Conservation (phyloP, 1,140 invertebrate species). For the Heliothis subflexa region DNA sequence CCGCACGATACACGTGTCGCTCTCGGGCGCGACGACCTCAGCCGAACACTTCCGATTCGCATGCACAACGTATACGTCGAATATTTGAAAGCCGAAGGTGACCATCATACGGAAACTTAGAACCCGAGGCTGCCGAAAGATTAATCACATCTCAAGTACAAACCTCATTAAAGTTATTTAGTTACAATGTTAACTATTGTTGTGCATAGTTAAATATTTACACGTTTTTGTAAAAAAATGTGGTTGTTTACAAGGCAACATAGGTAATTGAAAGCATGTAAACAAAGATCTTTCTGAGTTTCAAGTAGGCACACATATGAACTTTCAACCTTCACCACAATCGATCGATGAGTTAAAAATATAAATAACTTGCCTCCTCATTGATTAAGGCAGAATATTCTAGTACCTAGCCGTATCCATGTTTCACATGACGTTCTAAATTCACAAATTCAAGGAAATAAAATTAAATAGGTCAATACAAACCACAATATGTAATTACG, state of each 20-base stretch:
- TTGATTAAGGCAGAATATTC: constrained; percentile 26
- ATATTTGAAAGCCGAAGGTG: constrained; percentile 75
- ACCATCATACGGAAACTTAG: constrained; percentile 64
- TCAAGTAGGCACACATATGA: neutral
- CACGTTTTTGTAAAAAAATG: neutral
- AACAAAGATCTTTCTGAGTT: neutral
- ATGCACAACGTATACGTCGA: constrained; percentile 70
- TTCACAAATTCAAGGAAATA: constrained; percentile 29
- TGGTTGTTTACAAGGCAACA: neutral
- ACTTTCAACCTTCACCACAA: constrained; percentile 15
- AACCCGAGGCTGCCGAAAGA: constrained; percentile 25
- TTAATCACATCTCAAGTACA: constrained; percentile 20
- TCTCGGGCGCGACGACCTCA: constrained; percentile 69
- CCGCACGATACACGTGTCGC: constrained; percentile 70
- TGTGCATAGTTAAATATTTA: constrained; percentile 12
- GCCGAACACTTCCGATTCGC: constrained; percentile 83
- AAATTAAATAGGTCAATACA: constrained; percentile 26
- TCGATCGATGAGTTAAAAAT: constrained; percentile 18
- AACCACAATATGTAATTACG: constrained; percentile 13
- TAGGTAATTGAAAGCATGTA: neutral
- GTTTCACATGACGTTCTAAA: constrained; percentile 23
- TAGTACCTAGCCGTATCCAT: constrained; percentile 13
- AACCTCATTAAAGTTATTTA: constrained; percentile 21
- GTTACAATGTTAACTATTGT: constrained; percentile 7
- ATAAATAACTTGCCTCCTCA: constrained; percentile 32